Evolutionary conservation across 2,113 vertebrate genomes (phyloP).

Genomic region (Chaenogobius annularis): DNA sequence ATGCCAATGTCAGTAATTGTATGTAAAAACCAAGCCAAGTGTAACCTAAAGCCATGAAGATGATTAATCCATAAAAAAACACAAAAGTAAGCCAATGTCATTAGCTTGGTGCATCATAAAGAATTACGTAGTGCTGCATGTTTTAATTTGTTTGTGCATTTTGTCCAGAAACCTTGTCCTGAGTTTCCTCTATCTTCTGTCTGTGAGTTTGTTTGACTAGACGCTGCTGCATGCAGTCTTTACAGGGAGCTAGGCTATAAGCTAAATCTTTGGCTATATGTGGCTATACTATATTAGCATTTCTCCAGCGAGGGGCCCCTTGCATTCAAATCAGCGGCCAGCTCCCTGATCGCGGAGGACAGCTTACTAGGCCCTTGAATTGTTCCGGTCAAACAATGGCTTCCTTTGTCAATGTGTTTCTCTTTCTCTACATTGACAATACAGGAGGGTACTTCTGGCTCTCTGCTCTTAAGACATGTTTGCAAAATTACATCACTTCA

Average conservation of each 20-base stretch:
- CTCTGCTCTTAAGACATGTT: conserved; percentile 87
- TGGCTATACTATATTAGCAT: conserved; percentile 68
- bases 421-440: conserved; percentile 84
- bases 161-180: background rate
- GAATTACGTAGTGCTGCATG: background rate
- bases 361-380: conserved; percentile 88
- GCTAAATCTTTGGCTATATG: conserved; percentile 49
- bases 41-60: background rate
- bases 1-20: no score
- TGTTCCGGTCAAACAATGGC: conserved; percentile 85
- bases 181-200: background rate
- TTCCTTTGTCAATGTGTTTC: conserved; percentile 90
- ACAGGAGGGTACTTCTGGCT: conserved; percentile 85
- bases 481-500: conserved; percentile 89
- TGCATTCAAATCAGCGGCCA: conserved; percentile 88
- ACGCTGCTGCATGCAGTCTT: no score
- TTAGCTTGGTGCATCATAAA: background rate
- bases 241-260: background rate
- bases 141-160: background rate
- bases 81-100: background rate
- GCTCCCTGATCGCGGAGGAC: conserved; percentile 88
- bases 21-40: background rate
- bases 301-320: conserved; percentile 75
- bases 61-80: background rate
- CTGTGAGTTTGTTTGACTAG: background rate